Base-by-base conservation (phyloP, 2,113 vertebrate species). In the Chitala chitala region DNA sequence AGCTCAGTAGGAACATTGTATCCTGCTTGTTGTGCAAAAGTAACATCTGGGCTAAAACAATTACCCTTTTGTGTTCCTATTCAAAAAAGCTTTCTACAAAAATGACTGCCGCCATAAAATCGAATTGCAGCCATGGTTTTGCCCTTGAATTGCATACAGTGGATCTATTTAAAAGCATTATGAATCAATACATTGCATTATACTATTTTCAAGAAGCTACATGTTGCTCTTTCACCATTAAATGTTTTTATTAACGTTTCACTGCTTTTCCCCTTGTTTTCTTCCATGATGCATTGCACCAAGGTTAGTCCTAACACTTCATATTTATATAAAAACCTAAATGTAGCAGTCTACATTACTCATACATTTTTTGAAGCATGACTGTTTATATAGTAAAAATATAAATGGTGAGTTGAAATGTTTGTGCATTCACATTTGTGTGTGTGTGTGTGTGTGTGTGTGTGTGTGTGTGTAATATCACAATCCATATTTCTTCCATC, bases 21-120 rank as follows among this genome's bases (percentile, higher is more conserved):
- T 93, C 92, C 92, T 93, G 92, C 92, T 92, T 93, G 92, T 93
- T 93, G 92, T 92, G 92, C 92, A 95, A 92, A 93, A 93, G 94
- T 92, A 98, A 98, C 95, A 98, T 98, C 95, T 98, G 95, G 95
- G 94, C 93, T 94, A 92, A 93, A 94, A 96, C 94, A 96, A 96
- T 98, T 95, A 95, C 94, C 94, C 93, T 93, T 82, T 89, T 94
- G 94, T 95, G 92, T 94, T 90, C 90, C 89, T 92, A 91, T 92
- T 92, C 91, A 85, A 82, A 84, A 74, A 84, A 81, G 81, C 84
- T 82, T 78, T 74, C 84, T 54, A 56, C 68, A 77, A 76, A 76
- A 64, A 91, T 0, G 76, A 83, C 86, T 26, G 64, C 64, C 88
- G 89, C 78, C 82, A 82, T 66, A 72, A 80, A 79, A 77, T 77